A percentile compares a stretch with the other conserved stretches of the same genome.
Evolutionary conservation across 2,888 invertebrate species (phyloP).

Genomic region (Heteromyza rotundicornis): DNA sequence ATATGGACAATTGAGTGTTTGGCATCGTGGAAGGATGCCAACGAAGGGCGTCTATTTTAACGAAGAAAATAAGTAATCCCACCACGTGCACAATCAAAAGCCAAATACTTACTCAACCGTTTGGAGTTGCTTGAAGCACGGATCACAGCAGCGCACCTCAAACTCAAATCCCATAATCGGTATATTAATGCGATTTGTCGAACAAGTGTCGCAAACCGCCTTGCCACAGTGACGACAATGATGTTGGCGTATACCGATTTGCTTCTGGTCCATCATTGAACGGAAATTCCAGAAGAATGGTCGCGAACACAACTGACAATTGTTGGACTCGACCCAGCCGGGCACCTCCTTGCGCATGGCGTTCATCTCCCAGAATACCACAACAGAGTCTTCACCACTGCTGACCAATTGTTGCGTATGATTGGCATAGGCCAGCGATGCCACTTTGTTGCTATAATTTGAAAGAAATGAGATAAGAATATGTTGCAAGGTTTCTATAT

Average conservation of each 20-base stretch:
- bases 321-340: constrained; percentile 92
- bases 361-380: constrained; percentile 96
- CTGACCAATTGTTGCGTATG: constrained; percentile 83
- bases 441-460: constrained; percentile 80
- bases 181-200: constrained; percentile 84
- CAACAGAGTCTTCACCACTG: constrained; percentile 88
- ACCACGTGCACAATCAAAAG: not conserved
- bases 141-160: constrained; percentile 93
- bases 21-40: constrained; percentile 95
- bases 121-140: constrained; percentile 82
- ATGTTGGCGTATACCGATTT: constrained; percentile 85
- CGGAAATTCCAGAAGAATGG: constrained; percentile 99
- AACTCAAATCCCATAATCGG: constrained; percentile 98
- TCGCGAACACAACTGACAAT: constrained; percentile 90
- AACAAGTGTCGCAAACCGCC: constrained; percentile 94
- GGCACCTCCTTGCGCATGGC: constrained; percentile 90
- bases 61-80: not conserved
- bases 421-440: constrained; percentile 84
- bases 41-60: constrained; percentile 76
- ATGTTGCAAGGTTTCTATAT: not conserved
- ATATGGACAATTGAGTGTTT: constrained; percentile 90
- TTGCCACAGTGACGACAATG: constrained; percentile 94
- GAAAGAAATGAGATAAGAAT: not conserved
- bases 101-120: constrained; percentile 79
- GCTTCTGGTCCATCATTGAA: constrained; percentile 97